A percentile compares a stretch with the other conserved stretches of the same genome.
These are phyloP conservation scores for Silurus lanzhouensis DNA, from an alignment of 2,797 vertebrate genomes.

Conservation along the genomic window DNA sequence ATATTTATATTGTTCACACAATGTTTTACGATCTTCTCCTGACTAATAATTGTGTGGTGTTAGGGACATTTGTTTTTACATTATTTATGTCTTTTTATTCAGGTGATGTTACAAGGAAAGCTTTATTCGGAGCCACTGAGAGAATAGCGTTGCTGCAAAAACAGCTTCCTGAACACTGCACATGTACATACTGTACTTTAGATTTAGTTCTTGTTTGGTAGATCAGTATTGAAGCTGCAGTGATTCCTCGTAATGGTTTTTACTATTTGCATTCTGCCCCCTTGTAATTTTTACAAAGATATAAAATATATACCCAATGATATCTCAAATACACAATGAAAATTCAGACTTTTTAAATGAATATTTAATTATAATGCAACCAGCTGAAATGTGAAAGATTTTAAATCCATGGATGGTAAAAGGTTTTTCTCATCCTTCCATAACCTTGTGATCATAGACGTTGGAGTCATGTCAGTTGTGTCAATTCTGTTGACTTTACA, in stretches of 20 bases:
- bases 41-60: conserved; percentile 73
- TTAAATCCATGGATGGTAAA: not conserved
- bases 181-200: conserved; percentile 17
- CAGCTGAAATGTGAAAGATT: not conserved
- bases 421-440: not conserved
- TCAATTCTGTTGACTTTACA: not conserved
- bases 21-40: conserved; percentile 70
- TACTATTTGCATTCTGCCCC: not conserved
- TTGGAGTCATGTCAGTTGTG: not conserved
- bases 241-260: not conserved
- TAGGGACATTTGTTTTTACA: conserved; percentile 70
- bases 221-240: not conserved
- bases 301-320: not conserved
- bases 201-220: not conserved
- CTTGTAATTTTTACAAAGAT: not conserved
- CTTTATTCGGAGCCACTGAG: conserved; percentile 10
- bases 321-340: not conserved
- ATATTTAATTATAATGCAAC: not conserved
- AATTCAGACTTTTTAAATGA: not conserved
- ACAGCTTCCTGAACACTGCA: conserved; percentile 6
- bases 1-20: conserved; percentile 69
- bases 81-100: conserved; percentile 75
- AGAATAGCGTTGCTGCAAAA: conserved; percentile 17
- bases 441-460: conserved; percentile 1
- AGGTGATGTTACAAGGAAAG: conserved; percentile 61